phyloP scores from a whole-genome alignment of 2,113 vertebrate species.

The Misgurnus mizolepis region DNA sequence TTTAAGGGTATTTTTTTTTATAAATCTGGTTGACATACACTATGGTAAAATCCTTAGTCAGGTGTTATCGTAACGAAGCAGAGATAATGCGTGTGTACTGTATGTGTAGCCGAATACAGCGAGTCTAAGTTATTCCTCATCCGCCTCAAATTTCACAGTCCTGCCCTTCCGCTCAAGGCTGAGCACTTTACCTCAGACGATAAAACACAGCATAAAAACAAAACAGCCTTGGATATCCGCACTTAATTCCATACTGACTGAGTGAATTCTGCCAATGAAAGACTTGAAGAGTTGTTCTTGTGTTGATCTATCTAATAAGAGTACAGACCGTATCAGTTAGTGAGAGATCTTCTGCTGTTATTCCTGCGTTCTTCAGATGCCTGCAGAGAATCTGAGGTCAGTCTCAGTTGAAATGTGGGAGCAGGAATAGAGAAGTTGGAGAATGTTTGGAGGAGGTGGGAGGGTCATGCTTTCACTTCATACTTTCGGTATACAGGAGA shows the following conservation, averaged over 20 bases:
- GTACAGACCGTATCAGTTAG: constrained; percentile 3
- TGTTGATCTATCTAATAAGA: constrained; percentile 7
- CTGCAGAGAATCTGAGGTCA: constrained; percentile 11
- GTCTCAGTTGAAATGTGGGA: constrained; percentile 15
- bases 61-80: constrained; percentile 20
- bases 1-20: no score
- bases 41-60: constrained; percentile 24
- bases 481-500: no score
- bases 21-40: background rate
- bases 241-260: background rate
- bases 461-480: constrained; percentile 27
- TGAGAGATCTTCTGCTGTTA: background rate
- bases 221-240: constrained; percentile 12
- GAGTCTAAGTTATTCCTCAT: constrained; percentile 41
- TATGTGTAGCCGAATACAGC: constrained; percentile 6
- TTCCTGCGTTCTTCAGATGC: background rate
- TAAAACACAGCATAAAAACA: constrained; percentile 12
- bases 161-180: constrained; percentile 37
- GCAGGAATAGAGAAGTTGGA: constrained; percentile 29
- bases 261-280: constrained; percentile 5
- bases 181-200: constrained; percentile 28
- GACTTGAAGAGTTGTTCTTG: background rate
- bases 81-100: constrained; percentile 1
- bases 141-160: constrained; percentile 17
- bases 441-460: constrained; percentile 36